Base-by-base conservation (phyloP, 92 coral and sea anemone genomes). In the Palythoa grandiflora region DNA sequence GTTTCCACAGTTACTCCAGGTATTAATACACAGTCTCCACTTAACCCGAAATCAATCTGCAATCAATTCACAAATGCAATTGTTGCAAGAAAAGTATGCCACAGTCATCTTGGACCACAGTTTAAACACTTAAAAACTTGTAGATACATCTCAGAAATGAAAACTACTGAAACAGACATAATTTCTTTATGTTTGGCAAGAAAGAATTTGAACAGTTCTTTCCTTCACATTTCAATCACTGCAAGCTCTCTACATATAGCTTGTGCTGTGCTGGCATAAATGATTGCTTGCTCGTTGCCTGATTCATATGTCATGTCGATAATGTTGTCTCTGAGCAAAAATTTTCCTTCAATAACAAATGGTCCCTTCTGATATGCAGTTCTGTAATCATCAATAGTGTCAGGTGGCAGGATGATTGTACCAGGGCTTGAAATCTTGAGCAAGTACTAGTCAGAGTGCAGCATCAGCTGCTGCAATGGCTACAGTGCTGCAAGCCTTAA, bases 301-400 rank as follows among this genome's bases (percentile, higher is more conserved):
- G 51, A 65, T 48, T 44, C 71, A 21, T 84, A 84, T 9, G 88
- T 84, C 80, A 84, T 84, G 88, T 84, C 80, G 38, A 68, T 68
- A 48, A 84, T 60, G 88, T 84, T 84, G 50, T 84, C 88, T 50
- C 80, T 68, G 50, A 71, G 88, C n/a, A 84, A 39, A 35, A 84
- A 84, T 50, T 68, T 84, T 10, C 87, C 77, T 65, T 83, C 73
- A 57, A 83, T 37, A 71, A 71, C 78, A 44, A 51, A 38, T 35
- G 48, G 35, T 53, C 88, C 88, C 36, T 68, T 71, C 73, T 68
- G 84, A 50, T 84, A 68, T 44, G 87, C 61, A 17, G 77, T 54
- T n/a, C 57, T 16, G 15, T 83, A 83, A 35, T 37, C 78, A 47
- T 83, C 78, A 51, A 20, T 65, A 68, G 38, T 15, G 20, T 63